Evolutionary conservation across 2,888 invertebrate species (phyloP), one percentile per base, ranked within the genome.

Genomic region (Crocallis elinguaria): DNA sequence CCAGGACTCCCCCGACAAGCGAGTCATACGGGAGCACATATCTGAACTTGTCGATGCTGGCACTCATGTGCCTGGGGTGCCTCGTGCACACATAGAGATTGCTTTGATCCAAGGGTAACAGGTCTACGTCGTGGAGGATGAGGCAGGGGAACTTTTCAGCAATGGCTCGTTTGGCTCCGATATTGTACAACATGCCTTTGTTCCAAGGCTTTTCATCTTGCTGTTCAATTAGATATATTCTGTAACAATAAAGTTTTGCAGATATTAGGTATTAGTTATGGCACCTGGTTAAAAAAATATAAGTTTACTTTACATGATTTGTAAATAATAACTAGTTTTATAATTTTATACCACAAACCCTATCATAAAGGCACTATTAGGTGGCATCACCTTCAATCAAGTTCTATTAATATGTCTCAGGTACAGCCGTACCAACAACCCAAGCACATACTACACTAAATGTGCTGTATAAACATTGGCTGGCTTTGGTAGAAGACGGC

Each of bases 111-210:
- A 95, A 86, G 0, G 98, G 98, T 66, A 98, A 92, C 45, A 98
- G 86, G 89, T 98, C 98, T 17, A 98, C 95, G 78, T 98, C 98
- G 74, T 98, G 98, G 62, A 98, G 94, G 52, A 98, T 94, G 45
- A 97, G 94, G 77, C 98, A 98, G 0, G 95, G 94, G 83, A 93
- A 96, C 52, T 93, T 93, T 55, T 94, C 93, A 54, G 94, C 93
- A 3, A 94, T 92, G 0, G 97, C 97, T 67, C 95, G 94, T 30
- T 92, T 88, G 1, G 95, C 97, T 0, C 98, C 98, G 53, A 97
- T 94, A 77, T 98, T 98, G 71, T 98, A 95, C 39, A 98, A 89
- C 76, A 96, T 93, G 0, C 96, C 98, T 62, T 98, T 93, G 86
- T 98, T 98, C 82, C 98, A 98, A 0, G 95, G 94, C 52, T 93